phyloP scores from a whole-genome alignment of 2,113 vertebrate species.

The Lampris megalopsis region DNA sequence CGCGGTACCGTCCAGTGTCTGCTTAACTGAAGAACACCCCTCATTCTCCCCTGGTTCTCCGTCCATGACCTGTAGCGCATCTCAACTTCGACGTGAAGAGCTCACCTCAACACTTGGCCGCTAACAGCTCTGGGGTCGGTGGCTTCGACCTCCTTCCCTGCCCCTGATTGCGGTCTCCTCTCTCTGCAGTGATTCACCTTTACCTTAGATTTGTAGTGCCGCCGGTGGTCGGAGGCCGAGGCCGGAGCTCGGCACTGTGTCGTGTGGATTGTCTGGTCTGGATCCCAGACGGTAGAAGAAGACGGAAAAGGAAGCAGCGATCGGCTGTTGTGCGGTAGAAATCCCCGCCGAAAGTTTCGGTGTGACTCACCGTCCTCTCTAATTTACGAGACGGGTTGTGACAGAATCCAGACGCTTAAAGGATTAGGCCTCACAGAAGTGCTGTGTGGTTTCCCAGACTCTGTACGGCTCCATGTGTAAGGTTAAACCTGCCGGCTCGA shows the following conservation, averaged over 20 bases:
- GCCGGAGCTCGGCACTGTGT: background rate
- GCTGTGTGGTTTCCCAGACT: slow-evolving; percentile 24
- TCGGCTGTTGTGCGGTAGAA: background rate
- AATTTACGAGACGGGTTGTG: slow-evolving; percentile 15
- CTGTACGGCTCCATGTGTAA: no score
- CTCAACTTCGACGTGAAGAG: no score
- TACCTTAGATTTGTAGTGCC: background rate
- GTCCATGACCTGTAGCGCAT: no score
- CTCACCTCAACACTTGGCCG: no score
- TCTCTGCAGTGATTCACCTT: background rate
- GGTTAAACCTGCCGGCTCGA: no score
- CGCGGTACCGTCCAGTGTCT: no score
- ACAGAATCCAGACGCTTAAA: slow-evolving; percentile 42
- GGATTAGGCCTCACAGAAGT: background rate
- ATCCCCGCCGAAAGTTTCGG: slow-evolving; percentile 27
- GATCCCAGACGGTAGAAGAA: slow-evolving; percentile 11
- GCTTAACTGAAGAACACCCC: no score
- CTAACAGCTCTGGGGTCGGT: background rate
- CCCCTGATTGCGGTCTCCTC: slow-evolving; percentile 8
- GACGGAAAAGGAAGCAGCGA: background rate
- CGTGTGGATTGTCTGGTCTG: no score
- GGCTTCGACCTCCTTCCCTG: slow-evolving; percentile 20
- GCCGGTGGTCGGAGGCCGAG: background rate
- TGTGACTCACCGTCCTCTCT: slow-evolving; percentile 19
- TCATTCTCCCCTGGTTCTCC: no score